Evolutionary conservation across 2,113 vertebrate genomes (phyloP), one percentile per base, ranked within the genome.

Genomic region (Centrocercus urophasianus): DNA sequence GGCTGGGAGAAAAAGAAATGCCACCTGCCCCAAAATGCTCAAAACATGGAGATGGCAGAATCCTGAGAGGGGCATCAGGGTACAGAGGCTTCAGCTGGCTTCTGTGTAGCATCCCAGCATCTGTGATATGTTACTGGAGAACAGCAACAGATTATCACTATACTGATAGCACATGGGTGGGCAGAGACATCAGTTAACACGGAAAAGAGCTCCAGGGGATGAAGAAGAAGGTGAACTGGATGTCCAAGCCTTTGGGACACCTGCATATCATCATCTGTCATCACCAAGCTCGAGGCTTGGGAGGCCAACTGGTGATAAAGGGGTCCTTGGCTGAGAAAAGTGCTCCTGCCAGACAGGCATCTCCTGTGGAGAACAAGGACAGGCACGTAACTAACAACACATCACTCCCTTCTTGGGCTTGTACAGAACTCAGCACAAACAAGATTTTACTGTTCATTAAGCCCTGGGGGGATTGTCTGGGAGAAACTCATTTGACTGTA

Each of bases 191-290:
- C 43, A 89, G 70, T 82, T 78, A 79, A 65, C 14, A 25, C 13
- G 76, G 76, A 77, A 74, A 77, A 74, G 32, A 48, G 48, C 57
- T 88, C 32, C 65, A 83, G 64, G 74, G 54, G 1, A 54, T 80
- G 54, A 69, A 82, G 64, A 76, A 82, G 28, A 64, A 42, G 40
- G 20, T 85, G 48, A 90, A 65, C 30, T 86, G 76, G 34, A 70
- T 1, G 1, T 57, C 40, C 0, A 2, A 78, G 40, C 47, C 32
- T 61, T 32, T 73, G 54, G 16, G 34, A 36, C 0, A 5, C 18
- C 52, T 82, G 15, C 13, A 3, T 43, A 52, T 72, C 38, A 52
- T 60, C 43, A 57, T 61, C 60, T 89, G 40, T 52, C 48, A 79
- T 13, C 36, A 54, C 10, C 57, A 76, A 85, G 40, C 87, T n/a